Conservation (phyloP, 2,113 vertebrate genomes). For the Gila orcuttii region DNA sequence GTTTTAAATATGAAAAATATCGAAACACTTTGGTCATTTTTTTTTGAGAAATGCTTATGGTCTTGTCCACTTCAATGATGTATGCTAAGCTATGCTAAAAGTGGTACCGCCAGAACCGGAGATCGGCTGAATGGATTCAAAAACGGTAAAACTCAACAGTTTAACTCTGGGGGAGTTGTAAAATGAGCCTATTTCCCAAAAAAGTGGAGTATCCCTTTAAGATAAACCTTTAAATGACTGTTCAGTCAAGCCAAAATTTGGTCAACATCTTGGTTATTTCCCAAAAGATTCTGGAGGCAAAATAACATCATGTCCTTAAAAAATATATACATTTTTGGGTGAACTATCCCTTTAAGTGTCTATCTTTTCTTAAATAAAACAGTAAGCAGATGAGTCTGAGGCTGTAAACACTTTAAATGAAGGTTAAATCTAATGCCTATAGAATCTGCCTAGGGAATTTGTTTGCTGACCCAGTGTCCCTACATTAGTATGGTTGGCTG, state of each 20-base stretch:
- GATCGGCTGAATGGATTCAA: no score
- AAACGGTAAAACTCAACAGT: no score
- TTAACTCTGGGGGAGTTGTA: no score
- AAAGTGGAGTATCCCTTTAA: neutral
- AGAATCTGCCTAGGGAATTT: conserved; percentile 11
- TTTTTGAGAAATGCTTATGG: no score
- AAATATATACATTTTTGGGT: neutral
- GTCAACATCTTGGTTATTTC: neutral
- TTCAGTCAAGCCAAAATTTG: neutral
- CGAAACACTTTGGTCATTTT: no score
- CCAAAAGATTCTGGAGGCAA: neutral
- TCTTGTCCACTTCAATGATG: no score
- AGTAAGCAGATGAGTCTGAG: neutral
- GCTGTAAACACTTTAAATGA: neutral
- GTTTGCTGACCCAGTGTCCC: conserved; percentile 70
- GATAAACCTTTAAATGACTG: neutral
- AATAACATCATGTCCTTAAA: neutral
- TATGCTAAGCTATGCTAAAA: no score
- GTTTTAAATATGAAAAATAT: no score
- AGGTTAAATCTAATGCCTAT: neutral
- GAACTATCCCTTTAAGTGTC: neutral
- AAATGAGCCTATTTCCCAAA: no score
- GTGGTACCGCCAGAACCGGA: no score
- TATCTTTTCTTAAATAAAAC: neutral
- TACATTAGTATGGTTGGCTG: conserved; percentile 70